A percentile compares a stretch with the other conserved stretches of the same genome.
phyloP scores from a whole-genome alignment of 2,888 invertebrate species.

The Drosophila rubida region DNA sequence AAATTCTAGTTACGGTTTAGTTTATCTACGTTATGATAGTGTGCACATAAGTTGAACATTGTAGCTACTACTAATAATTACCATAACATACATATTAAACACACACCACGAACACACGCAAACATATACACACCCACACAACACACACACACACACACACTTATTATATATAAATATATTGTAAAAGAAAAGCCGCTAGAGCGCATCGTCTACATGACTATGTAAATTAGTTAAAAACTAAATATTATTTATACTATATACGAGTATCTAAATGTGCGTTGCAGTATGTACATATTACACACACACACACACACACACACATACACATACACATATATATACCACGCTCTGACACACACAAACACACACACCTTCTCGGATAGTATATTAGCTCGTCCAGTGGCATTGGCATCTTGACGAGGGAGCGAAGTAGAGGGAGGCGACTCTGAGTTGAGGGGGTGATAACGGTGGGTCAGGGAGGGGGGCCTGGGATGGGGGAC shows the following conservation, averaged over 20 bases:
- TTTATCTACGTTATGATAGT: constrained; percentile 60
- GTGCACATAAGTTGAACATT: constrained; percentile 77
- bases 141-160: constrained; percentile 25
- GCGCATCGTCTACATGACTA: constrained; percentile 76
- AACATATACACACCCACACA: constrained; percentile 24
- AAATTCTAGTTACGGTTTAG: constrained; percentile 62
- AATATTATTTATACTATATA: constrained; percentile 68
- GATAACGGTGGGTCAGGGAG: constrained; percentile 18
- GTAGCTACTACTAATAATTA: constrained; percentile 66
- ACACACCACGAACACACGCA: constrained; percentile 15
- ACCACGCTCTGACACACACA: constrained; percentile 16
- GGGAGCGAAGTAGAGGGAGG: no score
- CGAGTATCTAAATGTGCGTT: constrained; percentile 71
- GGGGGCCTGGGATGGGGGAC: constrained; percentile 5
- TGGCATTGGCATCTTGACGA: constrained; percentile 11
- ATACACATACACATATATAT: constrained; percentile 27
- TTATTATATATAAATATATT: constrained; percentile 44
- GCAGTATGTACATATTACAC: constrained; percentile 60
- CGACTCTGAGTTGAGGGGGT: constrained; percentile 16
- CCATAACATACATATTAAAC: constrained; percentile 40
- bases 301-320: constrained; percentile 30
- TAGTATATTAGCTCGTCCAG: constrained; percentile 19
- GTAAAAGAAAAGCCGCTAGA: constrained; percentile 68
- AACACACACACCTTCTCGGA: constrained; percentile 18
- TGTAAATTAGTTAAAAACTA: constrained; percentile 83